These are phyloP conservation scores for Colius striatus DNA, from an alignment of 2,113 vertebrate species.

Conservation along the genomic window DNA sequence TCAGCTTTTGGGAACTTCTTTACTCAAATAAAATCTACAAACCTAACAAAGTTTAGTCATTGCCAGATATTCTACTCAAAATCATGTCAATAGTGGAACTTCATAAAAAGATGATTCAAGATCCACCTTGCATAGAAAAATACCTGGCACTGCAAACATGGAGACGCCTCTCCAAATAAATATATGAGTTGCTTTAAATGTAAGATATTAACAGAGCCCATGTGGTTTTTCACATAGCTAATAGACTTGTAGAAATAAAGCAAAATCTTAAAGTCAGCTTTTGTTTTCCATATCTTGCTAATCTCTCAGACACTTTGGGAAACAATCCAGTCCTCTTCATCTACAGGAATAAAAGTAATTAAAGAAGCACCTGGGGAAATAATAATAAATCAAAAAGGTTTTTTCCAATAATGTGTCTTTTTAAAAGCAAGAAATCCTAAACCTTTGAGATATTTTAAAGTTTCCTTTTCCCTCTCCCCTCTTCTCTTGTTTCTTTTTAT, in stretches of 20 bases:
- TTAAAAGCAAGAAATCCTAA: background rate
- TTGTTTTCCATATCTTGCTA: background rate
- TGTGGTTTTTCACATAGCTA: background rate
- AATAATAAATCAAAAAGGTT: background rate
- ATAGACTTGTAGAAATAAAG: background rate
- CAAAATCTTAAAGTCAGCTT: background rate
- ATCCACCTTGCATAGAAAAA: background rate
- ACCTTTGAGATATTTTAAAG: background rate
- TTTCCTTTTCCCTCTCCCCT: background rate
- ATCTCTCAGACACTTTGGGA: background rate
- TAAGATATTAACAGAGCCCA: background rate
- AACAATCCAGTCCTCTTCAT: background rate
- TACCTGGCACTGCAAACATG: background rate
- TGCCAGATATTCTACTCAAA: background rate
- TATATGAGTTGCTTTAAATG: background rate
- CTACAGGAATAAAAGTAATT: background rate
- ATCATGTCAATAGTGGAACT: background rate
- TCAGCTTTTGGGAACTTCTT: background rate
- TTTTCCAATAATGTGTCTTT: background rate
- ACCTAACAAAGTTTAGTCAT: background rate
- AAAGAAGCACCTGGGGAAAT: background rate
- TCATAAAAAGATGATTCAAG: background rate
- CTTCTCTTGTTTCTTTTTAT: background rate
- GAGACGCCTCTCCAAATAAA: background rate
- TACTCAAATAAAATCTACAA: background rate